Conservation (phyloP, 2,888 invertebrate genomes). For the Melitaea athalia region DNA sequence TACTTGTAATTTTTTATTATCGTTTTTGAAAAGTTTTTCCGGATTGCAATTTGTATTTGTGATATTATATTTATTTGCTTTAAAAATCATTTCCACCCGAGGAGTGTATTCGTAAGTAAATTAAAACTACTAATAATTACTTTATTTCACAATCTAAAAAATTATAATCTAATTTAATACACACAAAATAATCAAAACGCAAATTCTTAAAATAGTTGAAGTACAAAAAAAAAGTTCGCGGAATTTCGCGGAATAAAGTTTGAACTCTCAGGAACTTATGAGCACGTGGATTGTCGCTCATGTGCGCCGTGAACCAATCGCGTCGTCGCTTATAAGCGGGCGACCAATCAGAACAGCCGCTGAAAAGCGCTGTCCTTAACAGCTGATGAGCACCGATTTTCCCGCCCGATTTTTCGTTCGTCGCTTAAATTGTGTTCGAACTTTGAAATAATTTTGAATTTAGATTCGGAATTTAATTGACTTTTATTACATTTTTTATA, state of each 20-base stretch:
- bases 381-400: constrained; percentile 71
- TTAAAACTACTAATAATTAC: constrained; percentile 1
- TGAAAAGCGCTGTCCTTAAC: constrained; percentile 62
- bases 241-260: constrained; percentile 61
- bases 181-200: neutral
- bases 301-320: constrained; percentile 59
- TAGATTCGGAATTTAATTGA: too few relatives aligned
- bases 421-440: neutral
- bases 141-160: neutral
- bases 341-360: constrained; percentile 65
- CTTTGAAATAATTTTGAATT: neutral
- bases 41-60: constrained; percentile 9
- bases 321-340: constrained; percentile 70
- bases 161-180: neutral
- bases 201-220: neutral
- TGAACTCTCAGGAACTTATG: constrained; percentile 69
- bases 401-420: constrained; percentile 30
- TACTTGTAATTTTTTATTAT: constrained; percentile 55
- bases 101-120: constrained; percentile 45
- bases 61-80: constrained; percentile 11
- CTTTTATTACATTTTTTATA: too few relatives aligned
- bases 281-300: constrained; percentile 79
- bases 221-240: neutral
- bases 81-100: constrained; percentile 15
- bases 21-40: constrained; percentile 17